Evolutionary conservation across 2,113 vertebrate genomes (phyloP).

Genomic region (Lepisosteus oculatus): DNA sequence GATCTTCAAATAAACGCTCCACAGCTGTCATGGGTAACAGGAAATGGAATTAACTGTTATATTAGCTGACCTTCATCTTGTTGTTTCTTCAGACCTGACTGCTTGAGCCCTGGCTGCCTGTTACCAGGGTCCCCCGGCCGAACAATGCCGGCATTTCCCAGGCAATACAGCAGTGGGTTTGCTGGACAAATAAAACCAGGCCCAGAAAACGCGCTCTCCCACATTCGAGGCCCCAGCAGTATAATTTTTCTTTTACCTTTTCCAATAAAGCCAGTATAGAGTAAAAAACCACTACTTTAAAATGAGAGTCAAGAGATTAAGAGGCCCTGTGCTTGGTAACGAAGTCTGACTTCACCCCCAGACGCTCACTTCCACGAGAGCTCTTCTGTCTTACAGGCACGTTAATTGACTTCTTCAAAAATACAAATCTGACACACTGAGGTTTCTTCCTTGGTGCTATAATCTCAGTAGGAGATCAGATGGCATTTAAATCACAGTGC

Average conservation of each 20-base stretch:
- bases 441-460: neutral
- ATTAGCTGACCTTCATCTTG: constrained; percentile 94
- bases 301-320: neutral
- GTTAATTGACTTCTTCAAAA: neutral
- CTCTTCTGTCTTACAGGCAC: no score
- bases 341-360: neutral
- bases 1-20: constrained; percentile 98
- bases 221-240: constrained; percentile 53
- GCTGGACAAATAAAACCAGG: constrained; percentile 82
- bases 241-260: constrained; percentile 55
- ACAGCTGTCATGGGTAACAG: constrained; percentile 94
- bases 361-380: neutral
- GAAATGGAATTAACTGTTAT: constrained; percentile 90
- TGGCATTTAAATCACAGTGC: neutral
- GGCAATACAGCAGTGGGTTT: constrained; percentile 73
- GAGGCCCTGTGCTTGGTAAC: constrained; percentile 1
- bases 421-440: neutral
- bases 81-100: constrained; percentile 91
- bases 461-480: neutral
- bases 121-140: constrained; percentile 88
- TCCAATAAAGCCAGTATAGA: neutral
- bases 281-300: constrained; percentile 12
- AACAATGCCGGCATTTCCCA: constrained; percentile 80
- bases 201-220: constrained; percentile 63
- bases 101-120: constrained; percentile 74